Base-by-base conservation (phyloP, 1,140 invertebrate species). In the Phymorhynchus buccinoides region DNA sequence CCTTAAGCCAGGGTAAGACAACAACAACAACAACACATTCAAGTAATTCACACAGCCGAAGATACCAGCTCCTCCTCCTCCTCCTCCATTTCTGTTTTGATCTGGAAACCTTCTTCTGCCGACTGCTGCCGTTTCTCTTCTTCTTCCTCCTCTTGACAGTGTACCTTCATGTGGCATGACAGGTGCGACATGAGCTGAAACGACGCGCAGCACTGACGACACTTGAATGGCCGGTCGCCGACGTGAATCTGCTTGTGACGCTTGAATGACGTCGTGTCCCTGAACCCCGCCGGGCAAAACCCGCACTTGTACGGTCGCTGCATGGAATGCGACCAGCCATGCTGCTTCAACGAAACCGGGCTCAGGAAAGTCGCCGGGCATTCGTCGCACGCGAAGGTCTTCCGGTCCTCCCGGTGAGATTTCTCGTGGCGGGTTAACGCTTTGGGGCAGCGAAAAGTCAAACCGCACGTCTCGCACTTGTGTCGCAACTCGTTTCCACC, bases 151-250 rank as follows among this genome's bases (percentile, higher is more conserved):
- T 37, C 68, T 22, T 75, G 37, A 6, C 37, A 27, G 37, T 75
- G 73, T 18, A 75, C 27, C 73, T 75, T 75, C 35, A 37, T 75
- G 73, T 75, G 73, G 18, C 73, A 75, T 12, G 73, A 75, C 37
- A 75, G 27, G 35, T 39, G 35, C 16, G 73, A 41, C 73, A 75
- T 75, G 35, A 39, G 73, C 7, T 30, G 6, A 30, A 75, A 75
- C 16, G 73, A 75, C 14, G 73, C 73, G 37, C 35, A 75, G 73
- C 73, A 75, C 3, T 41, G 73, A 4, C 42, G 14, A 27, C 73
- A 75, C 37, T 75, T 75, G 35, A 75, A 75, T 2, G 35, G 37
- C 37, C 73, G 3, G 3, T 75, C 73, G 16, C 73, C 73, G 16
- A 37, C 22, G 37, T 75, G 73, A 37, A 75, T 79, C 44, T 18